Evolutionary conservation across 2,888 invertebrate species (phyloP), one percentile per base, ranked within the genome.

Genomic region (Pyrgus malvae): DNA sequence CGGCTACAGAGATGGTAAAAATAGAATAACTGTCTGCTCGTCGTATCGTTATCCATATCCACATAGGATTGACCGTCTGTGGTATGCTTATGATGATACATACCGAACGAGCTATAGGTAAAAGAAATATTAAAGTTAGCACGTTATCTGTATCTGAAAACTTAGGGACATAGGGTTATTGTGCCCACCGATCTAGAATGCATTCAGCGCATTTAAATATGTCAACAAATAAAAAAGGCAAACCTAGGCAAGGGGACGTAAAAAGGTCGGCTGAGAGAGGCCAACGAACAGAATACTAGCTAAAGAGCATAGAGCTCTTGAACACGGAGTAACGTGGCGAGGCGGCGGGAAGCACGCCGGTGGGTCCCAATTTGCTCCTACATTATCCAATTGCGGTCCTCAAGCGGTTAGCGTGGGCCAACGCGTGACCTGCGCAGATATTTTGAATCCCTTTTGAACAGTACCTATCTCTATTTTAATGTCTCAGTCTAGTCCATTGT

Each of bases 371-470:
- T 87, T 84, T 80, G 81, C 70, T 67, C 72, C 69, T 71, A 69
- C 74, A 88, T 88, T 88, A 88, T 86, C 80, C 88, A 88, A 87
- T 89, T 88, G 83, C 66, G 69, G 69, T 74, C 78, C 77, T 75
- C 80, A 88, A 90, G 77, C 83, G 84, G 80, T 89, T 87, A 77
- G 89, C 89, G 89, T 90, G 87, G 89, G 89, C 89, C 72, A 76
- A 74, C 83, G 79, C 87, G 85, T 83, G 87, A 85, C 83, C 80
- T 76, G 78, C 66, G 72, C 78, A 68, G 71, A 66, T 74, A 74
- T 81, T 80, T 78, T 70, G 63, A 68, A 61, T 58, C 62, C 61
- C 59, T 55, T 65, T 59, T 54, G 38, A 38, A 19, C 31, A 12
- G 4, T 14, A 19, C 29, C 37, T 38, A 27, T 35, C 11, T 16